phyloP scores from a whole-genome alignment of 53 echinoderm and acorn worm genomes.

The Antedon mediterranea region DNA sequence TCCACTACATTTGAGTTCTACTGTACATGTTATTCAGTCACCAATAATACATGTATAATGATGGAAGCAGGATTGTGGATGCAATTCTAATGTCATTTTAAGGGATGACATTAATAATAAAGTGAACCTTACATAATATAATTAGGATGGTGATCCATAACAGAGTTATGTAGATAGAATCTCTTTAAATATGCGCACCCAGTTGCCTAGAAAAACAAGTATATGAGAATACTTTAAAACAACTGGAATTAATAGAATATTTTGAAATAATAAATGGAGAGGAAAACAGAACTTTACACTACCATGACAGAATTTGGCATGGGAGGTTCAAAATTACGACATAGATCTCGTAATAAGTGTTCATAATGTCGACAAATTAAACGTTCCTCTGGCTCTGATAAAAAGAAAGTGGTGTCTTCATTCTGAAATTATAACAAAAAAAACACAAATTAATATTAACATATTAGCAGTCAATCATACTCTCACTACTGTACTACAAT shows the following conservation, averaged over 20 bases:
- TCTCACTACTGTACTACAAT: too few relatives aligned
- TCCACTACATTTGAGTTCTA: too few relatives aligned
- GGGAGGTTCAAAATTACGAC: conserved; percentile 85
- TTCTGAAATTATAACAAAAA: conserved; percentile 22
- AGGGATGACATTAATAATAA: too few relatives aligned
- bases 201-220: conserved; percentile 37
- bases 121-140: conserved; percentile 65
- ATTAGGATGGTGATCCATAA: conserved; percentile 96
- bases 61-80: too few relatives aligned
- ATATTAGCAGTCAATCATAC: too few relatives aligned
- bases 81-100: too few relatives aligned
- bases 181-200: conserved; percentile 92
- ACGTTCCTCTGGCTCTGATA: conserved; percentile 61
- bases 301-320: conserved; percentile 85
- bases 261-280: too few relatives aligned
- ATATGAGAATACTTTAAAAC: too few relatives aligned
- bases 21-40: too few relatives aligned
- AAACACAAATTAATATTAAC: neutral
- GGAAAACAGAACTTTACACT: too few relatives aligned
- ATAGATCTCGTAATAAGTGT: conserved; percentile 80
- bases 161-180: conserved; percentile 85
- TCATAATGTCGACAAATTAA: conserved; percentile 78
- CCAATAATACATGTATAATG: too few relatives aligned
- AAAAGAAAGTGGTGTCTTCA: conserved; percentile 59
- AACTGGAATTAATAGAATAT: too few relatives aligned